These are phyloP conservation scores for Perizoma affinitatum DNA, from an alignment of 2,888 invertebrate species.

Conservation along the genomic window DNA sequence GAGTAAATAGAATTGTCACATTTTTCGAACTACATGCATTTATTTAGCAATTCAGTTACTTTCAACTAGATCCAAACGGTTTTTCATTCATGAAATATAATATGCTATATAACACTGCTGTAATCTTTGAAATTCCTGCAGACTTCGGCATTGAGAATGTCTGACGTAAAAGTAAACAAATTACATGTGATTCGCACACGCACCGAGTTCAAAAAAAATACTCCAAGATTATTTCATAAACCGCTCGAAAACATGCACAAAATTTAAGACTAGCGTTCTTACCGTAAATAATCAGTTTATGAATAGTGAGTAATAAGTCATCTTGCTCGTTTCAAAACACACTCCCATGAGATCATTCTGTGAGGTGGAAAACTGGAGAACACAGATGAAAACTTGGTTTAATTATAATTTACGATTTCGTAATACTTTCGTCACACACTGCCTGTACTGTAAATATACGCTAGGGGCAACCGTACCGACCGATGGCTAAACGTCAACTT, in stretches of 20 bases:
- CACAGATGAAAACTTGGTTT: constrained; percentile 46
- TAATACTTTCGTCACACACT: constrained; percentile 45
- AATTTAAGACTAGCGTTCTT: constrained; percentile 21
- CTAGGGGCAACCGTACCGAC: too few species aligned
- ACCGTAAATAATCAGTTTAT: constrained; percentile 34
- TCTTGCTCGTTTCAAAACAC: constrained; percentile 45
- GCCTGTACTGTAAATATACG: neutral
- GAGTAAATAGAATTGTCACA: too few species aligned
- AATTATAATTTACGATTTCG: constrained; percentile 58
- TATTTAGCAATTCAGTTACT: neutral
- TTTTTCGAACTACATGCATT: neutral
- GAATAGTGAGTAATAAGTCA: constrained; percentile 41
- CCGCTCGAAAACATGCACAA: constrained; percentile 10
- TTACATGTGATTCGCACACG: constrained; percentile 34
- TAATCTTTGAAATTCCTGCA: constrained; percentile 22
- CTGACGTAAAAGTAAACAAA: constrained; percentile 40
- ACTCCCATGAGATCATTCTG: constrained; percentile 43
- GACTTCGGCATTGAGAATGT: constrained; percentile 28
- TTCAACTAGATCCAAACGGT: neutral
- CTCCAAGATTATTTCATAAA: neutral
- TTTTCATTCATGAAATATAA: constrained; percentile 12
- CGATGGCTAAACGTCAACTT: constrained; percentile 25
- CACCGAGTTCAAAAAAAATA: constrained; percentile 15
- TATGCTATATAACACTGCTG: neutral
- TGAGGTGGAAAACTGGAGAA: constrained; percentile 41